Conservation (phyloP, 2,113 vertebrate genomes). For the Oostethus manadensis region DNA sequence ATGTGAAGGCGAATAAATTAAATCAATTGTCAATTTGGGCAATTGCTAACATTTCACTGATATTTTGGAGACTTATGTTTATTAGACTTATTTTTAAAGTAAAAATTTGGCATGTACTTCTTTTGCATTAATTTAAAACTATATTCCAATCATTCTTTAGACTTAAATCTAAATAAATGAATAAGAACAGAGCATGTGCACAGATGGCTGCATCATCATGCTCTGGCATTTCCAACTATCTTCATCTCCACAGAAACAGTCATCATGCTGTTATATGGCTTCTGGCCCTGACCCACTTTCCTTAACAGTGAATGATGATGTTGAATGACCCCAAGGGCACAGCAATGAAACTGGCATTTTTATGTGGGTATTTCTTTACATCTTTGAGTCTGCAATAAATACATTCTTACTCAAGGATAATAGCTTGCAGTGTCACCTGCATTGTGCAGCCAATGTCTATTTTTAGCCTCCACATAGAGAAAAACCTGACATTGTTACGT, state of each 20-base stretch:
- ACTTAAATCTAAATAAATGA: not conserved
- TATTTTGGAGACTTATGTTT: too few species aligned
- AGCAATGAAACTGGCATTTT: conserved; percentile 9
- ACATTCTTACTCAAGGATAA: conserved; percentile 12
- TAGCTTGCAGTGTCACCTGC: conserved; percentile 51
- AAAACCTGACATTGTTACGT: conserved; percentile 31
- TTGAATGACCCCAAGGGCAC: conserved; percentile 20
- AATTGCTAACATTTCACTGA: too few species aligned
- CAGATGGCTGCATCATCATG: conserved; percentile 27
- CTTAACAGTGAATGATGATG: conserved; percentile 36
- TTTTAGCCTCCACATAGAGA: conserved; percentile 38
- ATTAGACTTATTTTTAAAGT: too few species aligned
- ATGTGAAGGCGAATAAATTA: too few species aligned
- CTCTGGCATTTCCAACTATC: conserved; percentile 16
- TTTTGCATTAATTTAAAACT: not conserved
- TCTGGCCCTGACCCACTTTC: conserved; percentile 63
- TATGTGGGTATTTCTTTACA: not conserved
- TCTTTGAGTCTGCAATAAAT: not conserved
- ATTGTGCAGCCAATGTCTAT: conserved; percentile 37
- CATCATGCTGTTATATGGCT: conserved; percentile 22
- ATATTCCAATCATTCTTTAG: not conserved
- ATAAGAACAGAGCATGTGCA: not conserved
- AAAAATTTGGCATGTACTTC: not conserved
- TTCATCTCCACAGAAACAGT: conserved; percentile 34
- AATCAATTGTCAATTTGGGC: too few species aligned